A percentile compares a stretch with the other conserved stretches of the same genome.
phyloP scores from a whole-genome alignment of 2,888 invertebrate genomes.

The Ceriagrion tenellum region DNA sequence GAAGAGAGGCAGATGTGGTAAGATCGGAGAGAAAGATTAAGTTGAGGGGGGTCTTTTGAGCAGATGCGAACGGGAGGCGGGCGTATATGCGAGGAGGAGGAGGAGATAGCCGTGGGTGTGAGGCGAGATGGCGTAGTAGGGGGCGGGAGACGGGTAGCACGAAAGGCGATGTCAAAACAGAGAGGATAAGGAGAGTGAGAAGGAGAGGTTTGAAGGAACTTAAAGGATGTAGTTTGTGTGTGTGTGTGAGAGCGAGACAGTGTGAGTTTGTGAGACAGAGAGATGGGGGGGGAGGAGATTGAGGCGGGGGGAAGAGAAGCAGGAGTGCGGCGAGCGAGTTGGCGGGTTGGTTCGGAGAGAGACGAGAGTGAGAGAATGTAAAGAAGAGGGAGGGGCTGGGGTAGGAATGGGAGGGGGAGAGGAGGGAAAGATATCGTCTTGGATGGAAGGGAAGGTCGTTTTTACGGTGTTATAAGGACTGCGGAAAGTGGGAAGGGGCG shows the following conservation, averaged over 20 bases:
- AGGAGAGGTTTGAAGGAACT: slow-evolving; percentile 54
- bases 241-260: not conserved
- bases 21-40: slow-evolving; percentile 54
- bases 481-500: slow-evolving; percentile 15
- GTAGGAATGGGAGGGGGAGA: slow-evolving; percentile 16
- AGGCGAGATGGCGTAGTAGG: not conserved
- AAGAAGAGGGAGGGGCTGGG: not conserved
- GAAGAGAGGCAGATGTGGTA: not conserved
- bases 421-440: slow-evolving; percentile 53
- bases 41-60: slow-evolving; percentile 54
- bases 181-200: not conserved
- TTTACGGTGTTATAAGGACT: slow-evolving; percentile 63
- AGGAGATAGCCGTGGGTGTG: not conserved
- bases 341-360: not conserved
- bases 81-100: not conserved
- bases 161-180: slow-evolving; percentile 64
- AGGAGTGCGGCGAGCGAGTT: not conserved
- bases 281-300: not conserved
- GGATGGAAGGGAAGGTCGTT: slow-evolving; percentile 58
- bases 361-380: not conserved
- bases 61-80: slow-evolving; percentile 6
- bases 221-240: slow-evolving; percentile 49
- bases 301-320: not conserved
- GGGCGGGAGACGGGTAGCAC: slow-evolving; percentile 9
- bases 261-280: not conserved